Percentiles rank a stretch among this genome's conserved stretches.
These are phyloP conservation scores for Encarsia formosa DNA, from an alignment of 2,888 invertebrate genomes.

Conservation along the genomic window DNA sequence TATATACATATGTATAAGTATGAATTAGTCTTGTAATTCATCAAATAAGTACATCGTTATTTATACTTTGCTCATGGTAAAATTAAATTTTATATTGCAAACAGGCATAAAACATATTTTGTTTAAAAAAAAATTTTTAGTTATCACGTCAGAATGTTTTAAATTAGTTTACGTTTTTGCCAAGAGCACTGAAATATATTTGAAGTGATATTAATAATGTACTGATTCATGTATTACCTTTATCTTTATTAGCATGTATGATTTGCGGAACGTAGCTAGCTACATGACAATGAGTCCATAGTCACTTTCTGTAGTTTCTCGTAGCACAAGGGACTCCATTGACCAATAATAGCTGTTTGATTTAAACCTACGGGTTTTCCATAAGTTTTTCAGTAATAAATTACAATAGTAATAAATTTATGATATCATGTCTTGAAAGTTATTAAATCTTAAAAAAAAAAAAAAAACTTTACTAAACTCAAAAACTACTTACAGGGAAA, in stretches of 20 bases:
- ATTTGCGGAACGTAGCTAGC: constrained; percentile 18
- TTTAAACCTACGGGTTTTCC: too few relatives aligned
- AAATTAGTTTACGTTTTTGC: constrained; percentile 32
- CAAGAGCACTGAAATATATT: constrained; percentile 14
- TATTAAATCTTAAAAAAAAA: too few relatives aligned
- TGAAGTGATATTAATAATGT: constrained; percentile 16
- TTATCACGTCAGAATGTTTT: constrained; percentile 34
- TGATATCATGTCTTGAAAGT: too few relatives aligned
- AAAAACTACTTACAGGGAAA: too few relatives aligned
- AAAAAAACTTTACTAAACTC: too few relatives aligned
- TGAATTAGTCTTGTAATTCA: too few relatives aligned
- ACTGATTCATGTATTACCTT: constrained; percentile 11
- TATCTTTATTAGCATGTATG: constrained; percentile 18
- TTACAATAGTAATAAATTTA: too few relatives aligned
- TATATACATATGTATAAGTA: too few relatives aligned
- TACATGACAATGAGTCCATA: constrained; percentile 25
- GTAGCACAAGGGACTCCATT: constrained; percentile 23
- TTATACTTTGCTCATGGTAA: constrained; percentile 9
- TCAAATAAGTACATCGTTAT: constrained; percentile 9
- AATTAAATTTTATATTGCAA: constrained; percentile 35
- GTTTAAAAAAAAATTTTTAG: constrained; percentile 19
- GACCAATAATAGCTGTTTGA: constrained; percentile 14
- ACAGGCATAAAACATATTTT: constrained; percentile 35
- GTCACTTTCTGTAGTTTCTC: constrained; percentile 25
- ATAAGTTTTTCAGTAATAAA: too few relatives aligned